phyloP scores from a whole-genome alignment of 2,888 invertebrate genomes.

The Pterostichus niger region DNA sequence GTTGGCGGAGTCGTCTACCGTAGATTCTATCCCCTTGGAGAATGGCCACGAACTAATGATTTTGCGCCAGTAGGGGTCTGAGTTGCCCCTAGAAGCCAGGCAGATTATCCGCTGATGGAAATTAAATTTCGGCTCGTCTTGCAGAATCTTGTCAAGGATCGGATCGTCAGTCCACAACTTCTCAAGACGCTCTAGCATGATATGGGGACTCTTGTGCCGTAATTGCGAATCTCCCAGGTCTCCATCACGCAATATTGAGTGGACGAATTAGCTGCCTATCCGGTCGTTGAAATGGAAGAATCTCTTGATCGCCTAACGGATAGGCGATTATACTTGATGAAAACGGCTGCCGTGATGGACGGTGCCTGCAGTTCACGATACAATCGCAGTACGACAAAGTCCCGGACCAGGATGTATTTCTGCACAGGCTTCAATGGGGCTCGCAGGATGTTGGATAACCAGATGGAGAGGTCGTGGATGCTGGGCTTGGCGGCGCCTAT shows the following conservation, averaged over 20 bases:
- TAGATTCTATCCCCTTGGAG: slow-evolving; percentile 58
- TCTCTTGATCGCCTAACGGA: slow-evolving; percentile 70
- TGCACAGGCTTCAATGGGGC: slow-evolving; percentile 75
- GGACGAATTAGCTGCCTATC: slow-evolving; percentile 2
- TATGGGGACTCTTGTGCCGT: background rate
- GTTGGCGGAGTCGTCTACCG: slow-evolving; percentile 35
- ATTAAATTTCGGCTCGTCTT: background rate
- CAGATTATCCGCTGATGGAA: background rate
- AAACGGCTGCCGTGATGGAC: slow-evolving; percentile 59
- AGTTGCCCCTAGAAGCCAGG: slow-evolving; percentile 16
- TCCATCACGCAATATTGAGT: slow-evolving; percentile 25
- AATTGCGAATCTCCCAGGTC: background rate
- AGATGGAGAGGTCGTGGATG: slow-evolving; percentile 61
- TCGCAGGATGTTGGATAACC: slow-evolving; percentile 70
- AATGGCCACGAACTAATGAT: slow-evolving; percentile 60
- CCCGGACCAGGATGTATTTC: slow-evolving; percentile 71
- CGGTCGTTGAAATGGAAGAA: slow-evolving; percentile 71
- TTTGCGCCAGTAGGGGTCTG: slow-evolving; percentile 59
- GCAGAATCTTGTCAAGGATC: background rate
- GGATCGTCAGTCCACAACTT: background rate
- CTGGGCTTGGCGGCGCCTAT: slow-evolving; percentile 66
- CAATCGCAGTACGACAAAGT: slow-evolving; percentile 72
- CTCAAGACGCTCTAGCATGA: background rate
- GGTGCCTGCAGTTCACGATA: slow-evolving; percentile 72
- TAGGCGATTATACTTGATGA: slow-evolving; percentile 72